phyloP scores from a whole-genome alignment of 2,797 vertebrate species.

The Syngnathus rostellatus region DNA sequence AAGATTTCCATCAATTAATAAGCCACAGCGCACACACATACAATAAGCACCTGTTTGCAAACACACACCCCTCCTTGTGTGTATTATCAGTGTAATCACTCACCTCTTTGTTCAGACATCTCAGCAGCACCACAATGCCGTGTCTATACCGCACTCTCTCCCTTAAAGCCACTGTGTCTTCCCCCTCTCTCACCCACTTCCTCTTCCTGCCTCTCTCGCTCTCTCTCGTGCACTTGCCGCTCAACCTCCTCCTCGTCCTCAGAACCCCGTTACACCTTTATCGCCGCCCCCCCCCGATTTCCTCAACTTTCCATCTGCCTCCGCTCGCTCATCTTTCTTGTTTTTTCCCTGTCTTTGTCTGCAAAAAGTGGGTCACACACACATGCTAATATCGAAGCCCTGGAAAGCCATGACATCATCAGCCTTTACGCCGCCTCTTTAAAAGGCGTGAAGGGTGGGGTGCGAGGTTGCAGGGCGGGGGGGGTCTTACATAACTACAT shows the following conservation, averaged over 20 bases:
- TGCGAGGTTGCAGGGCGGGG: no score
- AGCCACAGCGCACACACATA: not conserved
- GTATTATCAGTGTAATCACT: conserved; percentile 58
- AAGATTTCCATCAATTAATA: not conserved
- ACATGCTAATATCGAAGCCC: not conserved
- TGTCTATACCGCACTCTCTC: conserved; percentile 28
- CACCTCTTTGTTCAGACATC: conserved; percentile 75
- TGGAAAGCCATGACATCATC: not conserved
- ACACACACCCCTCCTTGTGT: not conserved
- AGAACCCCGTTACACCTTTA: no score
- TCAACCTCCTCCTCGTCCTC: conserved; percentile 1
- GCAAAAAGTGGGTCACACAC: not conserved
- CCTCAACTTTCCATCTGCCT: not conserved
- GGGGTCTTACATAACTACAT: not conserved
- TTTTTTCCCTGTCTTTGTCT: not conserved
- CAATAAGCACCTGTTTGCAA: not conserved
- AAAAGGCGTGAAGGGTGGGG: not conserved
- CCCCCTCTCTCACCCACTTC: conserved; percentile 9
- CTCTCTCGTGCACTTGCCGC: not conserved
- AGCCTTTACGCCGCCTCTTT: not conserved
- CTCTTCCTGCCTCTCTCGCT: conserved; percentile 16
- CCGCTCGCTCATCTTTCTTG: no score
- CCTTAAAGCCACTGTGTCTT: conserved; percentile 19
- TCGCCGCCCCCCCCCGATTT: not conserved
- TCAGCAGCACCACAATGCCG: conserved; percentile 61